Conservation (phyloP, 2,113 vertebrate genomes). For the Nestor notabilis region DNA sequence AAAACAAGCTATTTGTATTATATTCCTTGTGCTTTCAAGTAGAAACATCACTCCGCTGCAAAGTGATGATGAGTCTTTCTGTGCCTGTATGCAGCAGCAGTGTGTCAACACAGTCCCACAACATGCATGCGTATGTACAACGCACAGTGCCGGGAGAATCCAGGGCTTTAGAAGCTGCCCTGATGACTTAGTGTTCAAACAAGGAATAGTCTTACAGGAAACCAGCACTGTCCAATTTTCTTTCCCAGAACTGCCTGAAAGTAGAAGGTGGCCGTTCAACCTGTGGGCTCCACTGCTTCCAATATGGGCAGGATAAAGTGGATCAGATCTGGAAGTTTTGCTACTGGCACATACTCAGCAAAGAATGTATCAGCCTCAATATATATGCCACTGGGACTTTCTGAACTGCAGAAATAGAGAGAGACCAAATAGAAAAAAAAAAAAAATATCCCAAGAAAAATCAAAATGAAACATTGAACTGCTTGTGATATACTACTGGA, state of each 20-base stretch:
- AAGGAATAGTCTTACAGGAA: not conserved
- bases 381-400: accelerated
- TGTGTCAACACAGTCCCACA: not conserved
- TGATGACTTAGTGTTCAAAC: not conserved
- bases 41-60: not conserved
- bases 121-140: accelerated
- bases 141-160: accelerated
- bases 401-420: not conserved
- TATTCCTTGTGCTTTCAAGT: not conserved
- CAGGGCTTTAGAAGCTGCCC: not conserved
- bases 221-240: not conserved
- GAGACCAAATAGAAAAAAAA: not conserved
- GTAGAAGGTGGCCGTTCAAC: not conserved
- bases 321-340: not conserved
- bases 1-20: not conserved
- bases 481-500: not conserved
- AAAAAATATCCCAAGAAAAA: not conserved
- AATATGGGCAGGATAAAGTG: not conserved
- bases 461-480: not conserved
- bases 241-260: not conserved
- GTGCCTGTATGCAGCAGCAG: not conserved
- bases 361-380: not conserved
- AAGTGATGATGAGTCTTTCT: not conserved
- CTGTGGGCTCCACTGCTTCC: not conserved
- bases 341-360: not conserved